Conservation (phyloP, 2,113 vertebrate species). For the Probosciger aterrimus region DNA sequence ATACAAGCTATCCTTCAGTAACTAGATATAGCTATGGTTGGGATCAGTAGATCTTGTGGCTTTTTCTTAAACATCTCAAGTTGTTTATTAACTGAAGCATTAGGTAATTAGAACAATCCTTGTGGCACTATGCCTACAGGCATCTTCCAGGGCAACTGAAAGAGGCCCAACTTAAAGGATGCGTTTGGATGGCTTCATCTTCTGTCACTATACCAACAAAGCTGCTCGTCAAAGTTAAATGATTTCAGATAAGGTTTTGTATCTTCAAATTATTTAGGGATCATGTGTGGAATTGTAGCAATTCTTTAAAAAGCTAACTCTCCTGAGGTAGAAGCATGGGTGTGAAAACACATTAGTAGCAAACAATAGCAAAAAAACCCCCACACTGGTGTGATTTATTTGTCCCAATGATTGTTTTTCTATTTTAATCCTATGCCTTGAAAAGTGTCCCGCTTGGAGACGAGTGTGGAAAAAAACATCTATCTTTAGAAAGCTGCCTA, state of each 20-base stretch:
- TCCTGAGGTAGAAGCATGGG: background rate
- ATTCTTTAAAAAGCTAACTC: background rate
- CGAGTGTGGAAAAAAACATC: constrained; percentile 33
- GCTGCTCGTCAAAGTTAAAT: background rate
- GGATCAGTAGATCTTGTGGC: background rate
- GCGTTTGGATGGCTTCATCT: background rate
- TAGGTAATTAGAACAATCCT: background rate
- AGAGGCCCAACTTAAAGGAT: background rate
- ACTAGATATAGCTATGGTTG: background rate
- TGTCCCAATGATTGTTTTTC: background rate
- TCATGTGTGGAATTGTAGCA: background rate
- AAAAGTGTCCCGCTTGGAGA: constrained; percentile 32
- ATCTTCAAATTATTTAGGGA: background rate
- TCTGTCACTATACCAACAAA: background rate
- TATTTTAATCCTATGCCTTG: constrained; percentile 41
- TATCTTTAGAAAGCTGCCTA: constrained; percentile 41
- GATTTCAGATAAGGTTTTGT: background rate
- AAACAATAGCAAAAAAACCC: background rate
- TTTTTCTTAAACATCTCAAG: background rate
- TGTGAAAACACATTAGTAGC: background rate
- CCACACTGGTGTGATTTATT: background rate
- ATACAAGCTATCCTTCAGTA: background rate
- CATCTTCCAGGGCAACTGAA: background rate
- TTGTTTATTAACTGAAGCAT: background rate
- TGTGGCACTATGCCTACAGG: background rate